These are phyloP conservation scores for Pammene fasciana DNA, from an alignment of 2,888 invertebrate species.

Conservation along the genomic window DNA sequence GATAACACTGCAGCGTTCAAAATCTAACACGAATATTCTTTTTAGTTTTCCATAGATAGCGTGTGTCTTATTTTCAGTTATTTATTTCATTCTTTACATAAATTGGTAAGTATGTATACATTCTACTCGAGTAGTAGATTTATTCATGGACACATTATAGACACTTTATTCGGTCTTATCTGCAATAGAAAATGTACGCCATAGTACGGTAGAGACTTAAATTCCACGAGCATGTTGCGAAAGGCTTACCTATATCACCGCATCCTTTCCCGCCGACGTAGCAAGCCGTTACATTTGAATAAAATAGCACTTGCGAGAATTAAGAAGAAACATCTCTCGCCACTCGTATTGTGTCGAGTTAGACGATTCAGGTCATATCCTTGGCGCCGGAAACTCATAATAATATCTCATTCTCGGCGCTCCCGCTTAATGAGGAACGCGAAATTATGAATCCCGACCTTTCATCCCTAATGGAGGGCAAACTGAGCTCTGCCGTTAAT, in stretches of 20 bases:
- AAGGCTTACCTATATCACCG: slow-evolving; percentile 12
- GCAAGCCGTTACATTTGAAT: slow-evolving; percentile 29
- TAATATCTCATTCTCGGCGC: slow-evolving; percentile 63
- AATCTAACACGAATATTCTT: slow-evolving; percentile 10
- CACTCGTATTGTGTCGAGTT: slow-evolving; percentile 29
- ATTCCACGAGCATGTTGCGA: neutral
- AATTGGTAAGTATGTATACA: too few species aligned
- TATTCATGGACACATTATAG: neutral
- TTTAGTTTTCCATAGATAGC: neutral
- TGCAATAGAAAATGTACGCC: neutral
- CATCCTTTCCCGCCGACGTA: slow-evolving; percentile 16
- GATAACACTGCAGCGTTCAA: slow-evolving; percentile 24
- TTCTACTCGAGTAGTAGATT: neutral
- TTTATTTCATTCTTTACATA: neutral
- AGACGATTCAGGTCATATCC: slow-evolving; percentile 53
- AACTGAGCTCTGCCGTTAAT: slow-evolving; percentile 47
- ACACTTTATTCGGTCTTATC: neutral
- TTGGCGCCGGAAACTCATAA: slow-evolving; percentile 58
- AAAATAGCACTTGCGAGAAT: slow-evolving; percentile 28
- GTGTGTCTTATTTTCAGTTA: neutral
- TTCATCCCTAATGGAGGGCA: slow-evolving; percentile 59
- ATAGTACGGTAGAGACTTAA: neutral
- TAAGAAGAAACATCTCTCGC: slow-evolving; percentile 32
- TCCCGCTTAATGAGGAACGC: slow-evolving; percentile 65
- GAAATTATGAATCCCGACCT: slow-evolving; percentile 62